Percentiles rank a stretch among this genome's conserved stretches.
phyloP scores from a whole-genome alignment of 2,888 invertebrate species.

The Hypsopygia costalis region DNA sequence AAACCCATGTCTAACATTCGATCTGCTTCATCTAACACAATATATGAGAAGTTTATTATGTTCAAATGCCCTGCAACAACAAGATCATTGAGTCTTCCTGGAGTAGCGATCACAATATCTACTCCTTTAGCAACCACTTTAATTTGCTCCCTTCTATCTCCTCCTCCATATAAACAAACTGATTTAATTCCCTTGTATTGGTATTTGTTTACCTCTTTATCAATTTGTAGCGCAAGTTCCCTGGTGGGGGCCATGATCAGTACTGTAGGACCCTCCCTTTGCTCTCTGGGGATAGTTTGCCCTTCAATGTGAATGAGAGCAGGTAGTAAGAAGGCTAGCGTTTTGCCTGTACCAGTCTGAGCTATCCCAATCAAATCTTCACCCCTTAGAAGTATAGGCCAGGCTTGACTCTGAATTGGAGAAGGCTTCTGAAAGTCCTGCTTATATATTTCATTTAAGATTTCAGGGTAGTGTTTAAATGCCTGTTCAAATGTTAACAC shows the following conservation, averaged over 20 bases:
- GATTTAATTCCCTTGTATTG: slow-evolving; percentile 92
- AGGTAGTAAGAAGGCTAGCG: slow-evolving; percentile 95
- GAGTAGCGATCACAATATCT: slow-evolving; percentile 97
- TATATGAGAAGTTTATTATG: slow-evolving; percentile 89
- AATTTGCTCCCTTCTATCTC: slow-evolving; percentile 89
- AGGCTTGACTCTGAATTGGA: slow-evolving; percentile 96
- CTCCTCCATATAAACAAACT: slow-evolving; percentile 96
- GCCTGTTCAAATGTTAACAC: slow-evolving; percentile 91
- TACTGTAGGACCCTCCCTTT: slow-evolving; percentile 91
- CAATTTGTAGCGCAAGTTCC: slow-evolving; percentile 95
- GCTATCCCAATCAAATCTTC: slow-evolving; percentile 98
- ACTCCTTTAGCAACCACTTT: slow-evolving; percentile 87
- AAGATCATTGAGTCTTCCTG: slow-evolving; percentile 96
- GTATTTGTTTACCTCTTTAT: slow-evolving; percentile 94
- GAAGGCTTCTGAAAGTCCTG: slow-evolving; percentile 91
- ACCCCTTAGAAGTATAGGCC: slow-evolving; percentile 95
- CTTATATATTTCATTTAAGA: slow-evolving; percentile 89
- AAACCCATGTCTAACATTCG: slow-evolving; percentile 94
- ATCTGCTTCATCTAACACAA: slow-evolving; percentile 96
- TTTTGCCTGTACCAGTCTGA: slow-evolving; percentile 97
- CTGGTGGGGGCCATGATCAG: slow-evolving; percentile 95
- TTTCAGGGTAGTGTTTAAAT: slow-evolving; percentile 90
- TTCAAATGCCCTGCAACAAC: slow-evolving; percentile 86
- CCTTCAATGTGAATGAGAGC: slow-evolving; percentile 96
- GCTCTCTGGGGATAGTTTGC: slow-evolving; percentile 86